Evolutionary conservation across 2,888 invertebrate species (phyloP).

Genomic region (Panzeria rudis): DNA sequence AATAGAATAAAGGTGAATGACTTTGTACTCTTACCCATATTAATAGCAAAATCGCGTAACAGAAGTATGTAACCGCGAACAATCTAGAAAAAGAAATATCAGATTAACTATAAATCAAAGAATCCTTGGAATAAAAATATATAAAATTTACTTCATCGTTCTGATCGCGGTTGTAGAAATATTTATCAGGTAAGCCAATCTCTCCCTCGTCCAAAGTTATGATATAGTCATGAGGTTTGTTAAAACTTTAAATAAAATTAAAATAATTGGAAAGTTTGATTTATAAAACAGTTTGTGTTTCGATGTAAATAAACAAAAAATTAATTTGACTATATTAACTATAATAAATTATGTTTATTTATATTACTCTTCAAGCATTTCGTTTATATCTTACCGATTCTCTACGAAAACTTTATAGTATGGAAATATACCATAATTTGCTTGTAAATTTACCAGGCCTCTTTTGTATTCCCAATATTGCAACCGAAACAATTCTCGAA

Average conservation of each 20-base stretch:
- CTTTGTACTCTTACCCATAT: constrained; percentile 78
- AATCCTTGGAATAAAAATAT: neutral
- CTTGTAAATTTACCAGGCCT: constrained; percentile 80
- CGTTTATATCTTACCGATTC: constrained; percentile 76
- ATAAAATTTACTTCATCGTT: constrained; percentile 79
- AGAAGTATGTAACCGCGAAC: constrained; percentile 81
- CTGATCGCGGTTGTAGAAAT: constrained; percentile 80
- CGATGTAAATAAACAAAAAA: neutral
- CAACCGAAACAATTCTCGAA: constrained; percentile 78
- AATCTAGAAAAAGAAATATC: constrained; percentile 74
- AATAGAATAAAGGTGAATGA: neutral
- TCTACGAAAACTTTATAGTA: constrained; percentile 82
- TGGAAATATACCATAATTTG: constrained; percentile 81
- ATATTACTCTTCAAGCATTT: neutral
- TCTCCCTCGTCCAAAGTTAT: constrained; percentile 82
- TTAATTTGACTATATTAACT: neutral
- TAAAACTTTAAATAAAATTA: constrained; percentile 74
- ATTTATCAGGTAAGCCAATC: constrained; percentile 81
- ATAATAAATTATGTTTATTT: neutral
- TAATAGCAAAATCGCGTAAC: constrained; percentile 83
- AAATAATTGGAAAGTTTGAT: neutral
- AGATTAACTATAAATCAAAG: neutral
- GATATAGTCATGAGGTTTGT: constrained; percentile 82
- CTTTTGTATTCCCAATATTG: constrained; percentile 81
- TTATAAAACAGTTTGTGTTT: neutral